A percentile compares a stretch with the other conserved stretches of the same genome.
These are phyloP conservation scores for Caenorhabditis sulstoni DNA, from an alignment of 2,888 invertebrate genomes.

Conservation along the genomic window DNA sequence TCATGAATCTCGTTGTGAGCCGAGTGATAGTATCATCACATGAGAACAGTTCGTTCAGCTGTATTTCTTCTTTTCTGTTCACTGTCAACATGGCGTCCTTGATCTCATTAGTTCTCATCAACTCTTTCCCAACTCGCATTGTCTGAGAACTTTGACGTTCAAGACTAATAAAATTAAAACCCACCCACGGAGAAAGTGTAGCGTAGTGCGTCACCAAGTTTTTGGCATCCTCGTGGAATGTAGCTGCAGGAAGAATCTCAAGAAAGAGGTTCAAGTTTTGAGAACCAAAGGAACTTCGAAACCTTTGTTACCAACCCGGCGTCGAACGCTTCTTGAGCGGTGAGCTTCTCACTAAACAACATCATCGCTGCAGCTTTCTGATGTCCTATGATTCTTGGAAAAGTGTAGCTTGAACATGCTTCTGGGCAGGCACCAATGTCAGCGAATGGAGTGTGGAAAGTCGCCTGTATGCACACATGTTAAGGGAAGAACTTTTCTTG, in stretches of 20 bases:
- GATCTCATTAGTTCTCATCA: slow-evolving; percentile 52
- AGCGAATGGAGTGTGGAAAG: slow-evolving; percentile 72
- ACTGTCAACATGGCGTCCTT: slow-evolving; percentile 53
- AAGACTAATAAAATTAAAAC: not conserved
- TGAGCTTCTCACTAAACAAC: slow-evolving; percentile 87
- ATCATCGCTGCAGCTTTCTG: slow-evolving; percentile 85
- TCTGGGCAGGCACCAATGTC: slow-evolving; percentile 72
- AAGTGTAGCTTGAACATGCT: slow-evolving; percentile 68
- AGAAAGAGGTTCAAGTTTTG: not conserved
- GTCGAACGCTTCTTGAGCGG: slow-evolving; percentile 87
- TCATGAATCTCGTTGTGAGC: slow-evolving; percentile 58
- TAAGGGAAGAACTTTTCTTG: not conserved
- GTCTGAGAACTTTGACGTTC: slow-evolving; percentile 40
- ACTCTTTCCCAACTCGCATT: slow-evolving; percentile 54
- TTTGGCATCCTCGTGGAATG: slow-evolving; percentile 52
- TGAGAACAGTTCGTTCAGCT: slow-evolving; percentile 40
- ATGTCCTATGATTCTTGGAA: slow-evolving; percentile 83
- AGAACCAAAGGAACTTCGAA: too few species aligned
- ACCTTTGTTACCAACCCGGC: slow-evolving; percentile 89
- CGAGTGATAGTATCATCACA: slow-evolving; percentile 59
- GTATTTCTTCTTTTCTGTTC: slow-evolving; percentile 55
- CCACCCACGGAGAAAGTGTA: slow-evolving; percentile 54
- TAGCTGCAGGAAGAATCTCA: slow-evolving; percentile 60
- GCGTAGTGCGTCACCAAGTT: slow-evolving; percentile 52
- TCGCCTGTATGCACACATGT: slow-evolving; percentile 64